Conservation (phyloP, 37 sponge, comb jelly and placozoan species). For the Chondrilla cf. caribensis region DNA sequence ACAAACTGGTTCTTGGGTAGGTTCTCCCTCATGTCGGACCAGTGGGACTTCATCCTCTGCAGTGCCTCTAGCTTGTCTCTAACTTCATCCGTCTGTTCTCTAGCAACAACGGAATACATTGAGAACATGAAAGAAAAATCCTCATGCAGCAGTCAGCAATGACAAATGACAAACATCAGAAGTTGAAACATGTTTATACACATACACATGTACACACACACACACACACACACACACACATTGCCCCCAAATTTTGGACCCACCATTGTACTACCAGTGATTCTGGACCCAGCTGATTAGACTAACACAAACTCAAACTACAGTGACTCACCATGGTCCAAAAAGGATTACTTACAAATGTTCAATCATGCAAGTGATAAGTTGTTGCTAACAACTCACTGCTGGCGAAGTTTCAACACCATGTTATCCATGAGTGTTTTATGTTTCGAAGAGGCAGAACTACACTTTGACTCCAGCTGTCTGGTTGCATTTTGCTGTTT, state of each 20-base stretch:
- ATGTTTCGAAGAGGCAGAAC: not conserved
- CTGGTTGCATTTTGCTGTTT: not conserved
- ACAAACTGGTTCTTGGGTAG: slow-evolving; percentile 22
- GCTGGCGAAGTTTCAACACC: too few relatives aligned
- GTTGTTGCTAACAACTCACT: too few relatives aligned
- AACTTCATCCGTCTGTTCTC: not conserved
- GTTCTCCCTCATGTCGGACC: slow-evolving; percentile 10
- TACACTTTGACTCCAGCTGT: not conserved
- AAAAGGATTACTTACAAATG: too few relatives aligned
- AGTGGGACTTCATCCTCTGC: slow-evolving; percentile 10
- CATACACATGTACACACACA: slow-evolving; percentile 9
- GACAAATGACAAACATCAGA: too few relatives aligned
- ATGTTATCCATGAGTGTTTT: slow-evolving; percentile 4
- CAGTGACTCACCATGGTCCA: too few relatives aligned
- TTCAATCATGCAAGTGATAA: too few relatives aligned
- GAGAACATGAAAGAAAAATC: too few relatives aligned
- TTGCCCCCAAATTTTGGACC: slow-evolving; percentile 79
- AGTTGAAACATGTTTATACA: not conserved
- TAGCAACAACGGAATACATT: not conserved
- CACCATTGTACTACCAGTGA: too few relatives aligned
- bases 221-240: slow-evolving; percentile 67
- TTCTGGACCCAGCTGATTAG: too few relatives aligned
- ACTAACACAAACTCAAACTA: too few relatives aligned
- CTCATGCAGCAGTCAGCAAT: too few relatives aligned
- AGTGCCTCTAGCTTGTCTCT: not conserved